phyloP scores from a whole-genome alignment of 2,888 invertebrate species.

The Apamea epomidion region DNA sequence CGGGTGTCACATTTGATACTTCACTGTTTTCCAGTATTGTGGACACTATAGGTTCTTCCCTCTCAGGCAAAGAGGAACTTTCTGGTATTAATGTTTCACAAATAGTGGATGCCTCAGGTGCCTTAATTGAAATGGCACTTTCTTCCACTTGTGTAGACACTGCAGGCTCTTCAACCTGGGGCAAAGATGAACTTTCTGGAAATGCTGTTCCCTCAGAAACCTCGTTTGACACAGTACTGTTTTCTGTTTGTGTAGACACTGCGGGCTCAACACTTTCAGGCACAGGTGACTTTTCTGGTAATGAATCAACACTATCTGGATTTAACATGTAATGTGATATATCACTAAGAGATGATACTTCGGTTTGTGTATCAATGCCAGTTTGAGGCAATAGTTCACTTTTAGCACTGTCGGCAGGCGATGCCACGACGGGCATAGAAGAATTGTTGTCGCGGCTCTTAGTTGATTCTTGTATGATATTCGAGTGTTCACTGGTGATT shows the following conservation, averaged over 20 bases:
- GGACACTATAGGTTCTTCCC: slow-evolving; percentile 15
- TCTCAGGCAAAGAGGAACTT: slow-evolving; percentile 11
- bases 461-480: slow-evolving; percentile 64
- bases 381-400: slow-evolving; percentile 64
- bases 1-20: slow-evolving; percentile 44
- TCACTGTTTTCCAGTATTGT: slow-evolving; percentile 31
- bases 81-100: slow-evolving; percentile 15
- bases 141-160: slow-evolving; percentile 12
- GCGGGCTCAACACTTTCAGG: slow-evolving; percentile 41
- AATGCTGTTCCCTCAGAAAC: slow-evolving; percentile 15
- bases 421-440: slow-evolving; percentile 59
- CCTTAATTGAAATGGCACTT: neutral
- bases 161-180: slow-evolving; percentile 15
- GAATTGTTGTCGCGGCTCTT: slow-evolving; percentile 48
- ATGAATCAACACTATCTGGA: slow-evolving; percentile 67
- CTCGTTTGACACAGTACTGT: slow-evolving; percentile 52
- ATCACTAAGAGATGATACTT: slow-evolving; percentile 58
- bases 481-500: slow-evolving; percentile 50
- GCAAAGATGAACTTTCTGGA: slow-evolving; percentile 26
- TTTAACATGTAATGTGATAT: slow-evolving; percentile 58
- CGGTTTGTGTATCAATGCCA: slow-evolving; percentile 35
- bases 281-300: slow-evolving; percentile 70
- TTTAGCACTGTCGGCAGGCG: slow-evolving; percentile 72
- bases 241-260: slow-evolving; percentile 53
- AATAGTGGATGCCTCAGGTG: slow-evolving; percentile 6